Evolutionary conservation across 2,113 vertebrate species (phyloP).

Genomic region (Paracanthobrama guichenoti): DNA sequence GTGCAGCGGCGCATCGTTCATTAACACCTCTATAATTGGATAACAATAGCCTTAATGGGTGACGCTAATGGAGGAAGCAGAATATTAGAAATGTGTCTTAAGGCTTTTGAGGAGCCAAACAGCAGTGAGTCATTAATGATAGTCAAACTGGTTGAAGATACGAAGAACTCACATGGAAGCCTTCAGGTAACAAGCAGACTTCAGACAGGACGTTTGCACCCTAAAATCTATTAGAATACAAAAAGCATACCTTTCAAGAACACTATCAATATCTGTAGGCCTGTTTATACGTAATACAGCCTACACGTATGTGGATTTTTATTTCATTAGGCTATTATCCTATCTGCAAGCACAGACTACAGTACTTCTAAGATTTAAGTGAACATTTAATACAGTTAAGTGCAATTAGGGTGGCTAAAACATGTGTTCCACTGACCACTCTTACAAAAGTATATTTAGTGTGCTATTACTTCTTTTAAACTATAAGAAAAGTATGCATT

Average conservation of each 20-base stretch:
- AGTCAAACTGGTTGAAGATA: neutral
- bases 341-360: no score
- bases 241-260: neutral
- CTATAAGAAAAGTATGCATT: no score
- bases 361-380: no score
- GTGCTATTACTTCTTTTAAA: no score
- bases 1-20: conserved; percentile 57
- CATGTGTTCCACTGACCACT: no score
- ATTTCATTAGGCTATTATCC: no score
- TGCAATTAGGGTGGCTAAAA: no score
- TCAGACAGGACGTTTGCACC: neutral
- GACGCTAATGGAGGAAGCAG: conserved; percentile 72
- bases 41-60: conserved; percentile 74
- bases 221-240: neutral
- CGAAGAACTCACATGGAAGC: neutral
- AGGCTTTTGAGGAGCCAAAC: conserved; percentile 2
- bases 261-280: neutral
- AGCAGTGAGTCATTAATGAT: conserved; percentile 21
- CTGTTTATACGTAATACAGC: no score
- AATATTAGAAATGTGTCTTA: conserved; percentile 55
- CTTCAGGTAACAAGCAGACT: neutral
- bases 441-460: no score
- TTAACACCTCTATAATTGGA: conserved; percentile 78
- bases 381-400: no score
- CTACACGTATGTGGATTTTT: no score